Base-by-base conservation (phyloP, 1,140 invertebrate genomes). In the Littorina saxatilis region DNA sequence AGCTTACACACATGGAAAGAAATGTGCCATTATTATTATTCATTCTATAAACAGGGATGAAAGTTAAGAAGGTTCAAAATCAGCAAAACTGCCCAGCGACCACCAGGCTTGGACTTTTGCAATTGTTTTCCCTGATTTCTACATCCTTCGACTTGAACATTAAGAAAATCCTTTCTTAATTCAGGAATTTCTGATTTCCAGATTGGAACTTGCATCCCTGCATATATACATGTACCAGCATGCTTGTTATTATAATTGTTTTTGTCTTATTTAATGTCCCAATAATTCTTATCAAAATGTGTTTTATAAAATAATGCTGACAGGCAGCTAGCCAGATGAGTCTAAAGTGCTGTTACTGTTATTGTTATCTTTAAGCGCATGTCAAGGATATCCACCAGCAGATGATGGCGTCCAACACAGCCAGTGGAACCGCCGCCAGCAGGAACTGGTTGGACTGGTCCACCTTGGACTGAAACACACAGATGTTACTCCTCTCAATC, bases 321-420 rank as follows among this genome's bases (percentile, higher is more conserved):
- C 27, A 20, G 13, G 23, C 47, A 0, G 47, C 47, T 15, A 11
- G 23, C 47, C 0, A 20, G 23, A 52, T 52, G 13, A 52, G 47
- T 52, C 13, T 15, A 20, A 20, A 52, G 47, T 52, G 13, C 13
- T 20, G 23, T 52, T 11, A 11, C 47, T 20, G 23, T 52, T 11
- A 52, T 20, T 52, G 47, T 52, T 52, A 15, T 52, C 0, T 52
- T 52, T 52, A 61, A 13, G 20, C 23, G 27, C 23, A 13, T 2
- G 61, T 27, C 11, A 96, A 96, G 92, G 97, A 97, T 88, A 97
- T 97, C 97, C 97, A 95, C 92, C 93, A 94, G 88, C 93, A 94
- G 85, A 95, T 94, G 94, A 90, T 95, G 95, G 92, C 95, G 89
- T 94, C 94, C 29, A 93, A 86, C 94, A 93, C 96, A 94, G 88